These are phyloP conservation scores for Silurus asotus DNA, from an alignment of 2,113 vertebrate genomes.

Conservation along the genomic window DNA sequence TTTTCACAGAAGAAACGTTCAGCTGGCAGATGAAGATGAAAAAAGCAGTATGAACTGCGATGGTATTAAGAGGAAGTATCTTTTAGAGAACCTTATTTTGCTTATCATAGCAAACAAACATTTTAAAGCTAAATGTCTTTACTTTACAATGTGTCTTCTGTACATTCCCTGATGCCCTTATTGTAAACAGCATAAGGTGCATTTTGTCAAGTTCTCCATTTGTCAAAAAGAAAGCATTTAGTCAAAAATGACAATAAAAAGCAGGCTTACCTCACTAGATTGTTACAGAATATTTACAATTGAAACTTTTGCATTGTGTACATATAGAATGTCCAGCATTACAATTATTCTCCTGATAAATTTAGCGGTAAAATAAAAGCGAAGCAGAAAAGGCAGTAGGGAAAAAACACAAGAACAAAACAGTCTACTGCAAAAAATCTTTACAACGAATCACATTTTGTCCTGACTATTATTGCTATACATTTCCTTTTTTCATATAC, in stretches of 20 bases:
- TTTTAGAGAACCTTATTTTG: not conserved
- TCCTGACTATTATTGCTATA: slow-evolving; percentile 10
- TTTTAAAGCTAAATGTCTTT: not conserved
- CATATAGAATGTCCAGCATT: slow-evolving; percentile 41
- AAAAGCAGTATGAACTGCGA: not conserved
- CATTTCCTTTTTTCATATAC: slow-evolving; percentile 4
- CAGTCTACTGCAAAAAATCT: not conserved
- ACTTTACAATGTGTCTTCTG: slow-evolving; percentile 1
- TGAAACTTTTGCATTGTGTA: not conserved
- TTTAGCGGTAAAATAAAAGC: slow-evolving; percentile 1
- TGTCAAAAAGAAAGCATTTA: no score
- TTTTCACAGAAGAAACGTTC: not conserved
- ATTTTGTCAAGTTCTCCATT: slow-evolving; percentile 27
- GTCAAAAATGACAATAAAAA: not conserved
- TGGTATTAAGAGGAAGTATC: not conserved
- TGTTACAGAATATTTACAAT: not conserved
- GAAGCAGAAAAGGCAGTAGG: not conserved
- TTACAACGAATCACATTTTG: not conserved
- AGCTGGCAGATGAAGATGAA: not conserved
- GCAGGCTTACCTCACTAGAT: not conserved
- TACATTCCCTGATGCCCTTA: slow-evolving; percentile 45
- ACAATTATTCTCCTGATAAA: slow-evolving; percentile 17
- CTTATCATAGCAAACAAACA: not conserved
- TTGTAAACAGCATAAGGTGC: slow-evolving; percentile 33
- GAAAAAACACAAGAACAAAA: slow-evolving; percentile 29